Evolutionary conservation across 2,797 vertebrate genomes (phyloP).

Genomic region (Scleropages formosus): DNA sequence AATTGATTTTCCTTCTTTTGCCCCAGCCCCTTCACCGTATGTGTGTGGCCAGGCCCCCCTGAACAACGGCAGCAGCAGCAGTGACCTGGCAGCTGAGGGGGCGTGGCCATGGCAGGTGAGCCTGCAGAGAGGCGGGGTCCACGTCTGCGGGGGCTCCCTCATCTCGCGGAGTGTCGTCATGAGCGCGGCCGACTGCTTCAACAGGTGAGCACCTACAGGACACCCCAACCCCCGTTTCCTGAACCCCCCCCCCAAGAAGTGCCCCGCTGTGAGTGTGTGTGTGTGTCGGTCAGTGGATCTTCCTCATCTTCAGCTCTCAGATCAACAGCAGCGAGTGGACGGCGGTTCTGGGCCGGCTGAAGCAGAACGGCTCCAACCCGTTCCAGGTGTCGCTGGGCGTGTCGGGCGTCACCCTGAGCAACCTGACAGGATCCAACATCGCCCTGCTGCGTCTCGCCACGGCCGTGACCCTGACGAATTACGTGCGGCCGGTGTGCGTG

Average conservation of each 20-base stretch:
- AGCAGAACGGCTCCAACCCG: conserved; percentile 31
- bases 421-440: conserved; percentile 37
- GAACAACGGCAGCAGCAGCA: conserved; percentile 35
- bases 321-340: conserved; percentile 49
- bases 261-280: not conserved
- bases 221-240: not conserved
- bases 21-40: conserved; percentile 45
- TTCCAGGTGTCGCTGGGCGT: conserved; percentile 38
- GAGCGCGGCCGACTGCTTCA: conserved; percentile 70
- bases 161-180: conserved; percentile 64
- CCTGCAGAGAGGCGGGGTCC: conserved; percentile 55
- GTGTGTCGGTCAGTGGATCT: not conserved
- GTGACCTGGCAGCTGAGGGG: conserved; percentile 9
- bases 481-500: conserved; percentile 54
- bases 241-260: not conserved
- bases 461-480: conserved; percentile 27
- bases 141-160: conserved; percentile 73
- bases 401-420: conserved; percentile 37
- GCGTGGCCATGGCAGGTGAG: conserved; percentile 69
- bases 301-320: conserved; percentile 31
- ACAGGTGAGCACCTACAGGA: conserved; percentile 43
- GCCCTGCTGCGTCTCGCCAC: conserved; percentile 46
- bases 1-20: not conserved
- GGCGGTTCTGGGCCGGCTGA: conserved; percentile 42
- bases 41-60: conserved; percentile 53